Conservation (phyloP, 2,797 vertebrate species). For the Lagorchestes hirsutus region DNA sequence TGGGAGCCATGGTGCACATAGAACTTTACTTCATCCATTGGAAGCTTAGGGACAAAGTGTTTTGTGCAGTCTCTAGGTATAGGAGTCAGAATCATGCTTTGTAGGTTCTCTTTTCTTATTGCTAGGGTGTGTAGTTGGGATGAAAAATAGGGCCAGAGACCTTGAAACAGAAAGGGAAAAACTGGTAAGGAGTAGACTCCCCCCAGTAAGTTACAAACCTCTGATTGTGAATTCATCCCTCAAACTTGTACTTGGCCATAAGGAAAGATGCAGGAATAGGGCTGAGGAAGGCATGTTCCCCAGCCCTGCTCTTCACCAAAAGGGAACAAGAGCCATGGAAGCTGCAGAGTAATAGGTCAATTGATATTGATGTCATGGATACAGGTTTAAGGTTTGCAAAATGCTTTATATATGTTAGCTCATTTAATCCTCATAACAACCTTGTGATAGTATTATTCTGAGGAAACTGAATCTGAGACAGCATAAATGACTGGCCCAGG, state of each 20-base stretch:
- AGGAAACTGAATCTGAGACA: neutral
- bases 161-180: neutral
- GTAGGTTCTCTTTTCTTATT: neutral
- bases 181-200: neutral
- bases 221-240: neutral
- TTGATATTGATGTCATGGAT: neutral
- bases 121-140: neutral
- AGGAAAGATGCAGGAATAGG: neutral
- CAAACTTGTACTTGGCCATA: neutral
- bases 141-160: neutral
- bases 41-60: neutral
- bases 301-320: neutral
- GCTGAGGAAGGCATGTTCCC: neutral
- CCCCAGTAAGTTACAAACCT: neutral
- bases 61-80: neutral
- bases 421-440: neutral
- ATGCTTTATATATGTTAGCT: neutral
- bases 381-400: neutral
- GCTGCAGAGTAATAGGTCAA: neutral
- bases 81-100: neutral
- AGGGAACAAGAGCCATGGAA: neutral
- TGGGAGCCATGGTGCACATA: neutral
- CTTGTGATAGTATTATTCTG: neutral
- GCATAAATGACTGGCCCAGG: neutral
- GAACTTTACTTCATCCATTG: neutral